Evolutionary conservation across 2,888 invertebrate genomes (phyloP), one percentile per base, ranked within the genome.

Genomic region (Pediacus dermestoides): DNA sequence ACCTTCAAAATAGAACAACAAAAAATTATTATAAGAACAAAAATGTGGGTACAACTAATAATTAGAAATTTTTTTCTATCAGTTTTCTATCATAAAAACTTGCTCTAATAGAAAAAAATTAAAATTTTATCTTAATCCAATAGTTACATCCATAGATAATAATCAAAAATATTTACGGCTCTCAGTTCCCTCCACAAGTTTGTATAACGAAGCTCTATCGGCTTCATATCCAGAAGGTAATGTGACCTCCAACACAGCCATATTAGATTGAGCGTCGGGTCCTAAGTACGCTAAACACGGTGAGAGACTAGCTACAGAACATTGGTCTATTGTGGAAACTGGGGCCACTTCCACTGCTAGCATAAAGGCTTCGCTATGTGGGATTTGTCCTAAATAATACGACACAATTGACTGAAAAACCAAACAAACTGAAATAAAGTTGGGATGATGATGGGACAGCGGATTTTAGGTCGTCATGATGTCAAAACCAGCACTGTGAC

Each of bases 181-280:
- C 15, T 50, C 52, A 6, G 37, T 60, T 18, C n/a, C 21, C 16
- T 73, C 68, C 1, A 80, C 64, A 14, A 81, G 71, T 6, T 69
- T 58, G 55, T 78, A 77, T 1, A 83, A 67, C 0, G 74, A 71
- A 0, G 71, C 64, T 3, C 77, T 74, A 50, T 81, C 81, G 0
- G 80, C 77, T 4, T 73, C 73, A 53, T 74, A 82, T 0, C 82
- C 82, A 2, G 79, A 77, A 4, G 82, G 80, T 56, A 83, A 71
- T 1, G 71, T 64, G 13, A 82, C 70, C 57, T 83, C 82, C 48
- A 79, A 58, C 8, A 80, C 68, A 16, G 77, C 76, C 80, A 80
- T 80, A 53, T 78, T 79, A 12, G 78, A 74, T 22, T 71, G 68
- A 40, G 68, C 70, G 42, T 74, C 74, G 2, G 70, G 57, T 12